Conservation (phyloP, 2,113 vertebrate genomes). For the Platysteira castanea region DNA sequence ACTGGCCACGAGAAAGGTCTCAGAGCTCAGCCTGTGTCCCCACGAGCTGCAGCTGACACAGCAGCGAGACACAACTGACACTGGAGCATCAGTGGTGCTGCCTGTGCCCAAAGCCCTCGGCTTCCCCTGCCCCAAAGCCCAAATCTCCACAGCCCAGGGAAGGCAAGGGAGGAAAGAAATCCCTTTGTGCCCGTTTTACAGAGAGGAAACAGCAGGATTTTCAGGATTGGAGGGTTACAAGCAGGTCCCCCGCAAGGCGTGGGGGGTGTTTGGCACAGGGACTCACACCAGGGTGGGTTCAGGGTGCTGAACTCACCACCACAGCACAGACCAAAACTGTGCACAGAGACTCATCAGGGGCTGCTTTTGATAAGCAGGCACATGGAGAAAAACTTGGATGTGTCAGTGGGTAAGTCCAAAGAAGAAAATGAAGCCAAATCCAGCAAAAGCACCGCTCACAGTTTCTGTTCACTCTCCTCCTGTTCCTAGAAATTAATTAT, state of each 20-base stretch:
- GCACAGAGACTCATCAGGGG: background rate
- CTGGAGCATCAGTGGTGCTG: background rate
- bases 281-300: background rate
- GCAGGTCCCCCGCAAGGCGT: background rate
- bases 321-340: background rate
- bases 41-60: background rate
- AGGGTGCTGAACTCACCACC: background rate
- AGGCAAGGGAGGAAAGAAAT: background rate
- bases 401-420: background rate
- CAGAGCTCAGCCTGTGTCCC: background rate
- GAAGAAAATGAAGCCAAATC: background rate
- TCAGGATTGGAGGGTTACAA: background rate
- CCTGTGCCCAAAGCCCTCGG: background rate
- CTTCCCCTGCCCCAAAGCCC: background rate
- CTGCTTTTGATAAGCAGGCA: background rate
- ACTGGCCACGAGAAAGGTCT: background rate
- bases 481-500: background rate
- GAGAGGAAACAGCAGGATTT: background rate
- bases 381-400: background rate
- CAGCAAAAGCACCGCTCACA: background rate
- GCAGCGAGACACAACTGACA: background rate
- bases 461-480: background rate
- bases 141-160: fast-evolving
- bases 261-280: background rate
- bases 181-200: fast-evolving